Conservation (phyloP, 1,140 invertebrate genomes). For the Megalonaias nervosa region DNA sequence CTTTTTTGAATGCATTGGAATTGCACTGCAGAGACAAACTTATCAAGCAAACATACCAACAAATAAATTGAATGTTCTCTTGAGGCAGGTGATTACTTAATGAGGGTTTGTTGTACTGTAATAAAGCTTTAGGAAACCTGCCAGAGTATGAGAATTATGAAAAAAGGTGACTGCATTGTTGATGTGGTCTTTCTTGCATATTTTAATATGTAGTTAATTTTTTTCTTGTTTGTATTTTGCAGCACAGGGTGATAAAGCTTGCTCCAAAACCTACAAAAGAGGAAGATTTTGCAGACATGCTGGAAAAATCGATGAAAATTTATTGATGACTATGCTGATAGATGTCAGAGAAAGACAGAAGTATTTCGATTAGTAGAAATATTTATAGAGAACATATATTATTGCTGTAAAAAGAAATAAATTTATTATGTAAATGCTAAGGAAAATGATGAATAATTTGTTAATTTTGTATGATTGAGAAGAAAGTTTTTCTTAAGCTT, state of each 20-base stretch:
- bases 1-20: too few relatives aligned
- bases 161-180: background rate
- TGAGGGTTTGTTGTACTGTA: background rate
- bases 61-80: background rate
- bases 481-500: too few relatives aligned
- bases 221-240: slow-evolving; percentile 64
- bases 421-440: too few relatives aligned
- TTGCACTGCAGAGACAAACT: too few relatives aligned
- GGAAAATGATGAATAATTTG: too few relatives aligned
- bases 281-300: slow-evolving; percentile 82
- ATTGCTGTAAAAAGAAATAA: too few relatives aligned
- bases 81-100: background rate
- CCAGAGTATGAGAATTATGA: background rate
- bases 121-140: background rate
- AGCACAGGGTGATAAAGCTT: slow-evolving; percentile 85
- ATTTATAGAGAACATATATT: too few relatives aligned
- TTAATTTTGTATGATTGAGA: too few relatives aligned
- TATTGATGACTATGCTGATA: slow-evolving; percentile 71
- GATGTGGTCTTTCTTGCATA: background rate
- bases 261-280: slow-evolving; percentile 82
- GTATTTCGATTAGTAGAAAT: too few relatives aligned
- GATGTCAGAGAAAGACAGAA: too few relatives aligned
- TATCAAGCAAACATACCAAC: background rate
- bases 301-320: slow-evolving; percentile 83
- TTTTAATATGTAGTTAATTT: slow-evolving; percentile 16